These are phyloP conservation scores for Chinchilla lanigera DNA, from an alignment of 2,113 vertebrate species.

Conservation along the genomic window DNA sequence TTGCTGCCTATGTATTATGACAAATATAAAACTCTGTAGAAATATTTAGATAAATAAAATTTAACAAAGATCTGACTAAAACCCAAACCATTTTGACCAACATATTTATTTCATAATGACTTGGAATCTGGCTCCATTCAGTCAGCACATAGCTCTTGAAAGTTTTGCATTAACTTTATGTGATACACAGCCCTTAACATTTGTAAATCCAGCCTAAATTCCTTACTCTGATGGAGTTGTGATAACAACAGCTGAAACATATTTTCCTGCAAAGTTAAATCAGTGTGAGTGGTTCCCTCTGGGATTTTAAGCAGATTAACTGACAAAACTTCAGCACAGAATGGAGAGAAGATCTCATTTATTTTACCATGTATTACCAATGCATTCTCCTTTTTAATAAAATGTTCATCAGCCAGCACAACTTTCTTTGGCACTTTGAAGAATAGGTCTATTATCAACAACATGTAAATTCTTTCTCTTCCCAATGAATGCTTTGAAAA, in stretches of 20 bases:
- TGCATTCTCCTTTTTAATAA: slow-evolving; percentile 68
- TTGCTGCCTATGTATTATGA: neutral
- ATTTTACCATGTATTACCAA: slow-evolving; percentile 30
- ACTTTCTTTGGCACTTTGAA: slow-evolving; percentile 78
- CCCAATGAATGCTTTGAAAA: slow-evolving; percentile 67
- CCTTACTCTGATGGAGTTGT: neutral
- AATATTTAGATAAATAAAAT: neutral
- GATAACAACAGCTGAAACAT: neutral
- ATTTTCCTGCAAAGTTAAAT: neutral
- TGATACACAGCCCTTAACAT: neutral
- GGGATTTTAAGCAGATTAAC: neutral
- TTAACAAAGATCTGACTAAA: neutral
- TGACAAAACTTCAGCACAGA: neutral
- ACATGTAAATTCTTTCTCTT: slow-evolving; percentile 68
- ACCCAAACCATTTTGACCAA: neutral
- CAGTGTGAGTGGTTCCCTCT: neutral
- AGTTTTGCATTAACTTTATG: neutral
- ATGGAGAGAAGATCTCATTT: neutral
- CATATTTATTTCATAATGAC: neutral
- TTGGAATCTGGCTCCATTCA: neutral
- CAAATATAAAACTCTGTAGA: neutral
- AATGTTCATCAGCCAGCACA: slow-evolving; percentile 70
- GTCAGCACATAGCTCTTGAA: neutral
- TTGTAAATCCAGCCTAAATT: neutral
- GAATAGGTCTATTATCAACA: slow-evolving; percentile 75